Percentiles rank a stretch among this genome's conserved stretches.
Evolutionary conservation across 2,797 vertebrate species (phyloP).

Genomic region (Oceanodroma leucorhoa): DNA sequence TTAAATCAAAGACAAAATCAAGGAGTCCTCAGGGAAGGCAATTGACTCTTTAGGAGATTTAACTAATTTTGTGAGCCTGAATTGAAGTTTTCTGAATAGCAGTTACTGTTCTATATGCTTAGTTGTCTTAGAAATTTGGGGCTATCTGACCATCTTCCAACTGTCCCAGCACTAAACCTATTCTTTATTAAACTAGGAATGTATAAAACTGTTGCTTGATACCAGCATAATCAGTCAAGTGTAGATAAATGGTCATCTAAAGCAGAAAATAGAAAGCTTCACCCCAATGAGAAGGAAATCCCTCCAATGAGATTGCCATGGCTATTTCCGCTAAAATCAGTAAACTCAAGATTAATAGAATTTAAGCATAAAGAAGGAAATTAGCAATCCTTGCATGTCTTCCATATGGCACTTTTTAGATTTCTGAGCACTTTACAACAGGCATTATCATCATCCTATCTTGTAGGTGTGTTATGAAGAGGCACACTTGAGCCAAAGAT

Average conservation of each 20-base stretch:
- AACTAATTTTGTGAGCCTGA: background rate
- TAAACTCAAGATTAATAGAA: background rate
- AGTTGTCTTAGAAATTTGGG: background rate
- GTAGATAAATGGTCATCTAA: background rate
- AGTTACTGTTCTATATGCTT: background rate
- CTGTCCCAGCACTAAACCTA: background rate
- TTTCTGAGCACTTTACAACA: background rate
- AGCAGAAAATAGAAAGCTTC: background rate
- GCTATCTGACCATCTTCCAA: background rate
- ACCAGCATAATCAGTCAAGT: background rate
- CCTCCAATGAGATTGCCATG: background rate
- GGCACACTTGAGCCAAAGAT: background rate
- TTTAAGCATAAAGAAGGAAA: background rate
- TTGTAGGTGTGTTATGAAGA: background rate
- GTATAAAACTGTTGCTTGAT: background rate
- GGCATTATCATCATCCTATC: background rate
- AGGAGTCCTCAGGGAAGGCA: background rate
- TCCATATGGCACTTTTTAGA: background rate
- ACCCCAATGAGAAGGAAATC: background rate
- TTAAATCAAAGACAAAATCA: conserved; percentile 10
- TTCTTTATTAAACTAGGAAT: background rate
- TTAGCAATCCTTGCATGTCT: background rate
- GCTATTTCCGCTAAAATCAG: background rate
- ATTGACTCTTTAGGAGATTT: background rate
- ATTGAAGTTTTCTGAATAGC: background rate